These are phyloP conservation scores for Eurypyga helias DNA, from an alignment of 2,113 vertebrate genomes.

Conservation along the genomic window DNA sequence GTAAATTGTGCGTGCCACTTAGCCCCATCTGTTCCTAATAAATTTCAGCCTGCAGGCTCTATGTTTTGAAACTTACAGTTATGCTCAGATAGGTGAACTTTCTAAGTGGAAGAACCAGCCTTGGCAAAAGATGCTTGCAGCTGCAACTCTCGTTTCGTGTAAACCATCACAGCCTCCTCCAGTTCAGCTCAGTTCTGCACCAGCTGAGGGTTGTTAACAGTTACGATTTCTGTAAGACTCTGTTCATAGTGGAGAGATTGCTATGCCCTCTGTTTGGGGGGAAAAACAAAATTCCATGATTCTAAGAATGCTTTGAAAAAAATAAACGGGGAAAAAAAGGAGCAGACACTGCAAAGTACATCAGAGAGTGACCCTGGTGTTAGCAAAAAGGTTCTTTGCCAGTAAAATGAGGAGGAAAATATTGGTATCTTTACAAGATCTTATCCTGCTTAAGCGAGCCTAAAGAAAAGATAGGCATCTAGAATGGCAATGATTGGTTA, in stretches of 20 bases:
- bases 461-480: slow-evolving; percentile 40
- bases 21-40: slow-evolving; percentile 13
- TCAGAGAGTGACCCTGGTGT: background rate
- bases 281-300: background rate
- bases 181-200: background rate
- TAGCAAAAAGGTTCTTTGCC: slow-evolving; percentile 19
- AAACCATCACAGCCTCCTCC: background rate
- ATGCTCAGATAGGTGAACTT: background rate
- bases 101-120: background rate
- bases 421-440: slow-evolving; percentile 60
- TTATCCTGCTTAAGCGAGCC: background rate
- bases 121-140: background rate
- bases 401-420: slow-evolving; percentile 14
- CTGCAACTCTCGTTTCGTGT: background rate
- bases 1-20: background rate
- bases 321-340: background rate
- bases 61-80: background rate
- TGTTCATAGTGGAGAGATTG: background rate
- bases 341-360: background rate
- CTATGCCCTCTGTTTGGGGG: background rate
- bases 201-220: background rate
- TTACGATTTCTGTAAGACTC: background rate
- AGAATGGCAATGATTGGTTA: background rate
- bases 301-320: background rate
- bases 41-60: background rate